phyloP scores from a whole-genome alignment of 2,797 vertebrate genomes.

The Cirrhinus molitorella region DNA sequence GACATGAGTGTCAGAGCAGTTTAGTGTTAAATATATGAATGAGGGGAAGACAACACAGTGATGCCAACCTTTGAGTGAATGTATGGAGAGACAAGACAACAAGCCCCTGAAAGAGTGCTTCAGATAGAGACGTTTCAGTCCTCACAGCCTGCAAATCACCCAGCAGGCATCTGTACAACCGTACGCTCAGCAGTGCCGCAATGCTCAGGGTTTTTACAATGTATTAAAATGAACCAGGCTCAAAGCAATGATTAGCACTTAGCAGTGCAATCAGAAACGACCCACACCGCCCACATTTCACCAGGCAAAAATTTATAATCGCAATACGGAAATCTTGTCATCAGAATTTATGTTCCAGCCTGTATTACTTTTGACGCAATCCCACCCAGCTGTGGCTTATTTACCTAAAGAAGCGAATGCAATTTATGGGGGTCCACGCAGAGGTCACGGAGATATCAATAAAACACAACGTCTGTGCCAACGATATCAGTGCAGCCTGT shows the following conservation, averaged over 20 bases:
- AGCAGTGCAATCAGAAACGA: conserved; percentile 64
- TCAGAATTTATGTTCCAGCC: conserved; percentile 73
- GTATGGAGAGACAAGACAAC: not conserved
- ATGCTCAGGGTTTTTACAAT: conserved; percentile 20
- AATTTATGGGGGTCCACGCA: conserved; percentile 65
- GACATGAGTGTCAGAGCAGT: conserved; percentile 31
- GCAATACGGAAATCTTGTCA: conserved; percentile 73
- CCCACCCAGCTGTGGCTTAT: conserved; percentile 56
- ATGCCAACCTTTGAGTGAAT: not conserved
- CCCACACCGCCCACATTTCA: conserved; percentile 59
- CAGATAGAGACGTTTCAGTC: not conserved
- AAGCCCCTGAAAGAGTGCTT: not conserved
- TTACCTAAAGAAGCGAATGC: conserved; percentile 56
- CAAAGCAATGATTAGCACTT: conserved; percentile 65
- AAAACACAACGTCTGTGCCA: conserved; percentile 61
- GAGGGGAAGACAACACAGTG: conserved; percentile 11
- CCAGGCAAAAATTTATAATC: conserved; percentile 71
- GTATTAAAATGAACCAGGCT: conserved; percentile 58
- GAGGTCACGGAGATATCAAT: conserved; percentile 64
- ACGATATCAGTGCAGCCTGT: conserved; percentile 42
- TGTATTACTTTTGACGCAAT: conserved; percentile 62
- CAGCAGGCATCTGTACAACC: conserved; percentile 23
- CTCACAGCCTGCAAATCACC: conserved; percentile 39
- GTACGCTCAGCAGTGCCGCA: conserved; percentile 2
- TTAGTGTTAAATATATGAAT: conserved; percentile 35